Conservation (phyloP, 2,113 vertebrate genomes). For the Oostethus manadensis region DNA sequence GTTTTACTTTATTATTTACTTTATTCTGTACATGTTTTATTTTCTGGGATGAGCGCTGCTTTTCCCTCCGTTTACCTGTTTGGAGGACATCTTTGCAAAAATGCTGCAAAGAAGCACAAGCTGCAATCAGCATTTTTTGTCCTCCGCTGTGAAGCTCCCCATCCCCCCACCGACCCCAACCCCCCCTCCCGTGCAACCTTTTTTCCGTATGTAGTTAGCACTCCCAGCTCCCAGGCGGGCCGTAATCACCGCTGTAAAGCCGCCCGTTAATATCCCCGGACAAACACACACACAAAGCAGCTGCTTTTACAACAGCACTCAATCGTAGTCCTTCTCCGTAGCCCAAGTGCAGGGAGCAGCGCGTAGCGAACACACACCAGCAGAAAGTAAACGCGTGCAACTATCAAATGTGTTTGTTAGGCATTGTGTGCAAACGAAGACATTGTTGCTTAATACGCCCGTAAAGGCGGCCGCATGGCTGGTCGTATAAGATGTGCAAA, state of each 20-base stretch:
- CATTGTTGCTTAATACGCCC: slow-evolving; percentile 56
- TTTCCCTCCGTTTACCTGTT: too few species aligned
- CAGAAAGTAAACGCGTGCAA: slow-evolving; percentile 55
- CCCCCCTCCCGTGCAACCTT: slow-evolving; percentile 19
- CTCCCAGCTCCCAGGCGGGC: slow-evolving; percentile 34
- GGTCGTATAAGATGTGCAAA: slow-evolving; percentile 53
- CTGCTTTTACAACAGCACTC: slow-evolving; percentile 53
- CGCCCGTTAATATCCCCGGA: slow-evolving; percentile 60
- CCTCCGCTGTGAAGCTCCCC: slow-evolving; percentile 7
- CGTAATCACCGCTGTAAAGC: slow-evolving; percentile 55
- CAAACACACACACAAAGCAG: slow-evolving; percentile 62
- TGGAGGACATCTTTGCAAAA: neutral
- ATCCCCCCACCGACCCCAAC: slow-evolving; percentile 9
- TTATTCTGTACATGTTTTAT: too few species aligned
- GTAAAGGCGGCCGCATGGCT: slow-evolving; percentile 36
- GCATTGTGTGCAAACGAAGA: slow-evolving; percentile 48
- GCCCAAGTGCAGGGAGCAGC: slow-evolving; percentile 26
- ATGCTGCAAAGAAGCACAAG: neutral
- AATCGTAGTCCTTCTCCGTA: slow-evolving; percentile 42
- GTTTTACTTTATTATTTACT: too few species aligned
- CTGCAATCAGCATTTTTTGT: slow-evolving; percentile 1
- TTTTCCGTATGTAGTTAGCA: slow-evolving; percentile 33
- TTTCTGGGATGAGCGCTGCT: too few species aligned
- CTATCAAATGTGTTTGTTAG: slow-evolving; percentile 59
- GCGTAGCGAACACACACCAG: neutral